phyloP scores from a whole-genome alignment of 2,113 vertebrate genomes.

The Ifrita kowaldi region DNA sequence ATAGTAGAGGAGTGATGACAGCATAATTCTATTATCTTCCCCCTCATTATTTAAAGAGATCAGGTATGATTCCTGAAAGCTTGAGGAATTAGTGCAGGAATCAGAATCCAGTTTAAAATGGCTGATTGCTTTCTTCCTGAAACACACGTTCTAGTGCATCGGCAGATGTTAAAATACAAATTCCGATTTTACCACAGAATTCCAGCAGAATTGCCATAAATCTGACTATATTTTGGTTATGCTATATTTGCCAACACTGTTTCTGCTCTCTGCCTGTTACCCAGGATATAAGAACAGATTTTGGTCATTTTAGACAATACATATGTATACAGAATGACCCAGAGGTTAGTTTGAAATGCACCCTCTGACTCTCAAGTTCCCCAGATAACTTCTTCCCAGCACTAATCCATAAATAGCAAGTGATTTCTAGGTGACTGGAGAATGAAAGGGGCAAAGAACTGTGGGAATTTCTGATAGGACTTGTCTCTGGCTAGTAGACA shows the following conservation, averaged over 20 bases:
- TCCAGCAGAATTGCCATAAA: background rate
- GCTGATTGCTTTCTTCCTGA: background rate
- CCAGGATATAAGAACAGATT: background rate
- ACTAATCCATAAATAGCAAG: conserved; percentile 43
- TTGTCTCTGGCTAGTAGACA: conserved; percentile 39
- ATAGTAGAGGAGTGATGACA: background rate
- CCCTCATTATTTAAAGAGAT: background rate
- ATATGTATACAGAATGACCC: background rate
- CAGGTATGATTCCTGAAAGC: background rate
- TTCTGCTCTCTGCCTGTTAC: background rate
- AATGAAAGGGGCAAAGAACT: background rate
- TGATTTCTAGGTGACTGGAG: conserved; percentile 4
- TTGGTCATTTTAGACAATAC: background rate
- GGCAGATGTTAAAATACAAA: background rate
- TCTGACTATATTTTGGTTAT: background rate
- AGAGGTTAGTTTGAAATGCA: background rate
- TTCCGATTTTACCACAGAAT: background rate
- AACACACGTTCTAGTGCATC: background rate
- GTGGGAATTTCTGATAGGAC: conserved; percentile 23
- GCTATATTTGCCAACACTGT: background rate
- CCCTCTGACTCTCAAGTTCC: background rate
- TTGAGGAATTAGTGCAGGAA: background rate
- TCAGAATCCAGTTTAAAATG: background rate
- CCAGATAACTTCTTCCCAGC: background rate
- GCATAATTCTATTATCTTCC: background rate